A percentile compares a stretch with the other conserved stretches of the same genome.
Conservation (phyloP, 2,113 vertebrate species). For the Paramisgurnus dabryanus region DNA sequence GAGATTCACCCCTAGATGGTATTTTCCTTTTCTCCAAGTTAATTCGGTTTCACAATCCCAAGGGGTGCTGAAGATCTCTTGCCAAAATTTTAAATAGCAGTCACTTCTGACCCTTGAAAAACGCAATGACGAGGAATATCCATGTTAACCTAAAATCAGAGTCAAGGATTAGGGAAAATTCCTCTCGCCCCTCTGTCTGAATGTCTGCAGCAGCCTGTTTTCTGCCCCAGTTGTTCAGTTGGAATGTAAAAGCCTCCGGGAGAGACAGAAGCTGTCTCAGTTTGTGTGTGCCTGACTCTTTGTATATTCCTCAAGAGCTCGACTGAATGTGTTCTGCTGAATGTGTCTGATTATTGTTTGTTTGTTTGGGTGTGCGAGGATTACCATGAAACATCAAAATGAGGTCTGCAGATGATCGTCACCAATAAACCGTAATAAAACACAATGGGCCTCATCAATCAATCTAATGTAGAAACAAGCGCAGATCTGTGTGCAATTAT, state of each 20-base stretch:
- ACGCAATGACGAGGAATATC: constrained; percentile 3
- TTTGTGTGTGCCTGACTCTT: constrained; percentile 43
- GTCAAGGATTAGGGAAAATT: constrained; percentile 9
- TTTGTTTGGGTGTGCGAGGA: constrained; percentile 41
- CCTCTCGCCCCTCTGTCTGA: constrained; percentile 18
- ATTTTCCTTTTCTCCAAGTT: not conserved
- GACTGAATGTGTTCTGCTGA: constrained; percentile 20
- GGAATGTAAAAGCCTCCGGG: constrained; percentile 41
- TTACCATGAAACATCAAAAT: constrained; percentile 28
- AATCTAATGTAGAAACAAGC: too few relatives aligned
- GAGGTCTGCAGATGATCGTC: constrained; percentile 36
- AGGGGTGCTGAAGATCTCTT: not conserved
- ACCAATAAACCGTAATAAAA: not conserved
- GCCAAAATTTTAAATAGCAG: not conserved
- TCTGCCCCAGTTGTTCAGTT: constrained; percentile 50
- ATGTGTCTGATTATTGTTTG: constrained; percentile 34
- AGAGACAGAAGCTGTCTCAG: constrained; percentile 33
- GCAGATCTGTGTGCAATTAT: too few relatives aligned
- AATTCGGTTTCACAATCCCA: not conserved
- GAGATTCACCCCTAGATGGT: too few relatives aligned
- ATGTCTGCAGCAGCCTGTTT: constrained; percentile 42
- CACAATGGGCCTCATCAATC: too few relatives aligned
- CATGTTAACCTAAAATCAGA: not conserved
- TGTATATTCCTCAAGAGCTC: constrained; percentile 46
- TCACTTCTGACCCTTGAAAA: constrained; percentile 7